Evolutionary conservation across 1,140 invertebrate species (phyloP).

Genomic region (Drosophila fuyamai): DNA sequence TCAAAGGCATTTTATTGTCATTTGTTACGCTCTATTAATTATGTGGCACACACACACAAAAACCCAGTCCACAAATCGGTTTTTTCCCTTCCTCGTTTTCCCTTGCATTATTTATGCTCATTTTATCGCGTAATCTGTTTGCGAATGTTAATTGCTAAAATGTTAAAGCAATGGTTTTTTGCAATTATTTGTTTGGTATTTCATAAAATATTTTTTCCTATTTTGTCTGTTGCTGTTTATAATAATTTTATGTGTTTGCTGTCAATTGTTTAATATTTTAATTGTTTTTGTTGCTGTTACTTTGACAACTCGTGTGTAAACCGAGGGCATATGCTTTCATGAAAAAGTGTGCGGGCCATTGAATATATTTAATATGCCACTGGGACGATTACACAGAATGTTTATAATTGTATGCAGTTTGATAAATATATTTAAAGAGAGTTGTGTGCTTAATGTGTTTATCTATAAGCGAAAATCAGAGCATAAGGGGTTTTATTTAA

Average conservation of each 20-base stretch:
- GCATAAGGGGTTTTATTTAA: conserved; percentile 9
- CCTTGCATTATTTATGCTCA: conserved; percentile 63
- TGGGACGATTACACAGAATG: conserved; percentile 19
- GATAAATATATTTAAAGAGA: conserved; percentile 20
- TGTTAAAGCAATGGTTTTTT: conserved; percentile 21
- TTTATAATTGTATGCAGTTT: conserved; percentile 16
- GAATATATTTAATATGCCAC: conserved; percentile 30
- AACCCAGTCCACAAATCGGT: conserved; percentile 4
- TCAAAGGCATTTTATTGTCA: conserved; percentile 57
- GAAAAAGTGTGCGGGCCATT: conserved; percentile 28
- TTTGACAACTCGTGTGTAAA: conserved; percentile 67
- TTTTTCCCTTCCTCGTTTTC: background rate
- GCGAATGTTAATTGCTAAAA: conserved; percentile 72
- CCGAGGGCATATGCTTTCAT: conserved; percentile 47
- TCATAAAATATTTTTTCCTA: conserved; percentile 30
- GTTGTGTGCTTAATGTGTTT: conserved; percentile 25
- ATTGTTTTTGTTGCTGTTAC: conserved; percentile 33
- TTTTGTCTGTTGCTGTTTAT: conserved; percentile 31
- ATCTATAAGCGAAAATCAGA: conserved; percentile 30
- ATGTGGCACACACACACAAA: conserved; percentile 54
- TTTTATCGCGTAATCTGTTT: conserved; percentile 76
- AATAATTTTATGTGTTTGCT: conserved; percentile 61
- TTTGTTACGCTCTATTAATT: conserved; percentile 75
- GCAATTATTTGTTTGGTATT: conserved; percentile 24
- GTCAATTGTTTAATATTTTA: conserved; percentile 66